Conservation (phyloP, 1,140 invertebrate species). For the Lordiphosa clarofinis region DNA sequence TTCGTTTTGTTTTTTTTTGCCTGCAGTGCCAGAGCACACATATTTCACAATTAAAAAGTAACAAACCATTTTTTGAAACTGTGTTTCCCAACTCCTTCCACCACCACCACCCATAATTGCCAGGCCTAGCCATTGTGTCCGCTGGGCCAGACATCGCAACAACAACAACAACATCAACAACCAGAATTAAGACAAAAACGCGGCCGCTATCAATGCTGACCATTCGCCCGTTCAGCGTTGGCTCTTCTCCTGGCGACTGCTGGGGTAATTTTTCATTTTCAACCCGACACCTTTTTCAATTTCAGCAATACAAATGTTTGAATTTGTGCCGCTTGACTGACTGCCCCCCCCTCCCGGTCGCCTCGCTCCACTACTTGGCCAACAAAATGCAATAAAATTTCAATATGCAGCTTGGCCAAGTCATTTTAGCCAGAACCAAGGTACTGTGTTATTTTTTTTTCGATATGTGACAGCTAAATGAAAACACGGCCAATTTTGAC, state of each 20-base stretch:
- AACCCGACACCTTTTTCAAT: constrained; percentile 73
- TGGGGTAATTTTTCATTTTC: constrained; percentile 71
- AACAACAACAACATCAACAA: constrained; percentile 3
- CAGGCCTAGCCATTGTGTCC: not conserved
- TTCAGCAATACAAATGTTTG: constrained; percentile 76
- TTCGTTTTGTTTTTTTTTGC: constrained; percentile 22
- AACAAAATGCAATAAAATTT: constrained; percentile 70
- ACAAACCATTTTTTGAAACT: constrained; percentile 37
- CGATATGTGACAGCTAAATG: constrained; percentile 49
- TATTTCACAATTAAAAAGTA: constrained; percentile 32
- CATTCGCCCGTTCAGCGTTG: constrained; percentile 31
- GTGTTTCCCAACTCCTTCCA: constrained; percentile 9
- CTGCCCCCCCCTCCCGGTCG: constrained; percentile 19
- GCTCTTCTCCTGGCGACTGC: not conserved
- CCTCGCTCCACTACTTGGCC: not conserved
- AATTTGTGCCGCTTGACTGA: constrained; percentile 73
- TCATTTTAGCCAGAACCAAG: constrained; percentile 10
- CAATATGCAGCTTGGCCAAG: constrained; percentile 59
- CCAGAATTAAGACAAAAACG: constrained; percentile 62
- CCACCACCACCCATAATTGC: constrained; percentile 4
- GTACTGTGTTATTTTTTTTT: not conserved
- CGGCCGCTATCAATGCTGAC: constrained; percentile 55
- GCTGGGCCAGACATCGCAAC: constrained; percentile 56
- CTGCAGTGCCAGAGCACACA: constrained; percentile 6
- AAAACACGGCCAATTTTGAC: constrained; percentile 51